Evolutionary conservation across 2,113 vertebrate species (phyloP), one percentile per base, ranked within the genome.

Genomic region (Calidris pugnax): DNA sequence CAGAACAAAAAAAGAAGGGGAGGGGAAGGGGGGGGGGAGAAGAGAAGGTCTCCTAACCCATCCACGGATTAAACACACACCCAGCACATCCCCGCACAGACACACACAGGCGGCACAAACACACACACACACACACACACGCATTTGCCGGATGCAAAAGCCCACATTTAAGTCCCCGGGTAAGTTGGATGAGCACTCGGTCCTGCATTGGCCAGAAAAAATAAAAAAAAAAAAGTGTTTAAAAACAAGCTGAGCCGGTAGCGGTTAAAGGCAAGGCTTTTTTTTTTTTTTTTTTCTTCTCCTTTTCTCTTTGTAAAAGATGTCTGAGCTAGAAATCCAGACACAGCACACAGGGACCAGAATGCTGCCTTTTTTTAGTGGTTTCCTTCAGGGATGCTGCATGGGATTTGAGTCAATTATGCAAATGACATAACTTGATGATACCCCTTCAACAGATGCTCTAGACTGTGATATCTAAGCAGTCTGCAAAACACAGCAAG

Each of bases 131-230:
- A n/a, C n/a, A 85, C 23, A 27, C 47, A 48, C 43, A 45, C 57
- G 67, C 23, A 80, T 90, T 83, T 91, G 82, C 88, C 11, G 2
- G 85, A 57, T 93, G 81, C 92, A 87, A 92, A 96, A 94, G 60
- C 97, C 87, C 85, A 91, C 83, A 94, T 96, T 96, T 94, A 94
- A 97, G 96, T 97, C 95, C 82, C 93, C 8, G 87, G 95, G 90
- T 97, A 98, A 98, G 97, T 98, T 98, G 97, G 90, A 93, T 91
- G 96, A 89, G 96, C 88, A 55, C 95, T 84, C 75, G 76, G 95
- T 97, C 89, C 92, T 97, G 84, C 78, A 45, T 90, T 80, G 87
- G 88, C 74, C 89, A 60, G 87, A 10, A 27, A 27, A 9, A 27
- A 51, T n/a, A n/a, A n/a, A n/a, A n/a, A n/a, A n/a, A n/a, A 37